Evolutionary conservation across 2,113 vertebrate species (phyloP).

Genomic region (Cololabis saira): DNA sequence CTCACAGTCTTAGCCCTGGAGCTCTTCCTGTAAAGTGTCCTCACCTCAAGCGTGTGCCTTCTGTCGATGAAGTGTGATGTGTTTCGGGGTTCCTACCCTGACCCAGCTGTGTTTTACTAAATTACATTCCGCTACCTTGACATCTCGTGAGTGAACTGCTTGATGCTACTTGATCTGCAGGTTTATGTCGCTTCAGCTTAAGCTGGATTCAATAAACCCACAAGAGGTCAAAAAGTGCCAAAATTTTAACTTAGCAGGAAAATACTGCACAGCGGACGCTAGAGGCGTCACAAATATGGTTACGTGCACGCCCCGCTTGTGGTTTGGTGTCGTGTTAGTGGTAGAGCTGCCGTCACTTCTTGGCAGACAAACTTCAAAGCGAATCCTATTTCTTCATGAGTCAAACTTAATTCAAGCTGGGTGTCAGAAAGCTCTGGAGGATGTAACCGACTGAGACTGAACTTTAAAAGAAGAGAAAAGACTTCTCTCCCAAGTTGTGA

Average conservation of each 20-base stretch:
- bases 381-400: slow-evolving; percentile 49
- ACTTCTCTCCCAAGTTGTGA: background rate
- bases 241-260: slow-evolving; percentile 6
- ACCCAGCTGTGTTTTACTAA: too few relatives aligned
- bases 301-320: slow-evolving; percentile 14
- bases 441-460: slow-evolving; percentile 8
- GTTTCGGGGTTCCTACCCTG: too few relatives aligned
- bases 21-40: too few relatives aligned
- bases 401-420: slow-evolving; percentile 44
- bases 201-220: background rate
- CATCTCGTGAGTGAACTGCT: background rate
- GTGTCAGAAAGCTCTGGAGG: slow-evolving; percentile 31
- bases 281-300: background rate
- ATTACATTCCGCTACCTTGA: too few relatives aligned
- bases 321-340: background rate
- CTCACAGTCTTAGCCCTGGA: too few relatives aligned
- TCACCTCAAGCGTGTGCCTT: too few relatives aligned
- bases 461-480: background rate
- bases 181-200: background rate
- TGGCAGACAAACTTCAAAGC: slow-evolving; percentile 57
- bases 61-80: too few relatives aligned
- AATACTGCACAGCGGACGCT: slow-evolving; percentile 2
- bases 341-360: background rate
- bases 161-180: background rate
- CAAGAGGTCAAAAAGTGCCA: background rate